Conservation (phyloP, 1,140 invertebrate species). For the Drosophila nigromelanica region DNA sequence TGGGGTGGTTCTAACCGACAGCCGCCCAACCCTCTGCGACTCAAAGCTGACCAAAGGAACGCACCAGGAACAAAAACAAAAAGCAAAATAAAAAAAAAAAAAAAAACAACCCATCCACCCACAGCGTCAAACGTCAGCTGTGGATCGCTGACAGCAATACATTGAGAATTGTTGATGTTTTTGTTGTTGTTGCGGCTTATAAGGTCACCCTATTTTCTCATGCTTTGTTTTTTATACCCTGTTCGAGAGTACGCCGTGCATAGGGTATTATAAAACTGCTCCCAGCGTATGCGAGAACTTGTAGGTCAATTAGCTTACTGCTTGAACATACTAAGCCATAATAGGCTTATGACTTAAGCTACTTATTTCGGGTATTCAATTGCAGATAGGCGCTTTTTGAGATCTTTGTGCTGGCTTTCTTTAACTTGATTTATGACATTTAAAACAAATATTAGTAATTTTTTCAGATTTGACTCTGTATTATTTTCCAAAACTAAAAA, state of each 20-base stretch:
- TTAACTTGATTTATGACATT: too few species aligned
- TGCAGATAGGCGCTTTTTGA: background rate
- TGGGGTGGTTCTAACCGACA: constrained; percentile 25
- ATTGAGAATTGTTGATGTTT: constrained; percentile 10
- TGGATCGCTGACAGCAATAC: constrained; percentile 19
- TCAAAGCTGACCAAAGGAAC: constrained; percentile 36
- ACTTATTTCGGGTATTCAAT: too few species aligned
- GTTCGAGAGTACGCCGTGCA: background rate
- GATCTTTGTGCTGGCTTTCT: background rate
- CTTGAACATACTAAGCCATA: too few species aligned
- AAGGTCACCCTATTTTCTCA: constrained; percentile 65
- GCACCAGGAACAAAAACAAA: constrained; percentile 2
- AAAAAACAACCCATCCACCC: constrained; percentile 10
- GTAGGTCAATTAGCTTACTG: too few species aligned
- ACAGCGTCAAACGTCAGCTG: constrained; percentile 21
- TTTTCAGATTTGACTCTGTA: too few species aligned
- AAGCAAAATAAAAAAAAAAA: background rate
- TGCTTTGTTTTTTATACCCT: constrained; percentile 5
- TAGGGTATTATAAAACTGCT: background rate
- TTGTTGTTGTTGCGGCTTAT: constrained; percentile 51
- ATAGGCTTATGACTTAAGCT: too few species aligned
- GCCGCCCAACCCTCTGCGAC: constrained; percentile 3
- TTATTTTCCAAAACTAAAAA: too few species aligned
- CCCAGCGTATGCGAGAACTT: too few species aligned
- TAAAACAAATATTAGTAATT: too few species aligned